A percentile compares a stretch with the other conserved stretches of the same genome.
phyloP scores from a whole-genome alignment of 2,113 vertebrate species.

The Chlorodrepanis virens region DNA sequence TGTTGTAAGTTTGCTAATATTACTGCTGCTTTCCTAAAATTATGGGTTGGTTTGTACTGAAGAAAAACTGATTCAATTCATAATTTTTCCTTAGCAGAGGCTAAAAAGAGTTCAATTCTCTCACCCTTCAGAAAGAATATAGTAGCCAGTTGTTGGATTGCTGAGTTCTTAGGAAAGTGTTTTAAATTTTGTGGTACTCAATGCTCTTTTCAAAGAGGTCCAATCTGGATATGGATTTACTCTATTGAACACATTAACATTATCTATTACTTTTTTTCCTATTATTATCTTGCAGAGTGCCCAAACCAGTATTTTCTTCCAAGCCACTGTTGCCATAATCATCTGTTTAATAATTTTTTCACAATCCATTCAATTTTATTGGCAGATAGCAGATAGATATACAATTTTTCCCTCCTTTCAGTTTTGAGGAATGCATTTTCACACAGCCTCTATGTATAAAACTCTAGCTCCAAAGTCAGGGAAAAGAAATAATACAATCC shows the following conservation, averaged over 20 bases:
- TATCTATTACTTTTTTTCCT: not conserved
- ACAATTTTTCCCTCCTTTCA: not conserved
- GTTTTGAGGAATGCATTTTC: not conserved
- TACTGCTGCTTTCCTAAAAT: not conserved
- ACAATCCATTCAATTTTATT: not conserved
- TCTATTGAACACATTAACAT: not conserved
- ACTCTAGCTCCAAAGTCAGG: not conserved
- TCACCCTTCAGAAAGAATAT: not conserved
- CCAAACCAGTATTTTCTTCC: not conserved
- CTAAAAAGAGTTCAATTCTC: not conserved
- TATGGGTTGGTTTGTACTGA: fast-evolving
- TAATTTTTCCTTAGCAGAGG: not conserved
- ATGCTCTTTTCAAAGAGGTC: not conserved
- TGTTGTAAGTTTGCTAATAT: not conserved
- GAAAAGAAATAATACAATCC: not conserved
- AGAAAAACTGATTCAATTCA: not conserved
- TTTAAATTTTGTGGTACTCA: not conserved
- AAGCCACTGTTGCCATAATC: not conserved
- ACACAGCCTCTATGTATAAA: not conserved
- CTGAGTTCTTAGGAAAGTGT: not conserved
- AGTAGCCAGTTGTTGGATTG: not conserved
- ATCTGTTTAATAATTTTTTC: not conserved
- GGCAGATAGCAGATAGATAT: not conserved
- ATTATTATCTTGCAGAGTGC: not conserved
- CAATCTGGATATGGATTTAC: not conserved